These are phyloP conservation scores for Cyphomyrmex costatus DNA, from an alignment of 1,140 invertebrate species.

Conservation along the genomic window DNA sequence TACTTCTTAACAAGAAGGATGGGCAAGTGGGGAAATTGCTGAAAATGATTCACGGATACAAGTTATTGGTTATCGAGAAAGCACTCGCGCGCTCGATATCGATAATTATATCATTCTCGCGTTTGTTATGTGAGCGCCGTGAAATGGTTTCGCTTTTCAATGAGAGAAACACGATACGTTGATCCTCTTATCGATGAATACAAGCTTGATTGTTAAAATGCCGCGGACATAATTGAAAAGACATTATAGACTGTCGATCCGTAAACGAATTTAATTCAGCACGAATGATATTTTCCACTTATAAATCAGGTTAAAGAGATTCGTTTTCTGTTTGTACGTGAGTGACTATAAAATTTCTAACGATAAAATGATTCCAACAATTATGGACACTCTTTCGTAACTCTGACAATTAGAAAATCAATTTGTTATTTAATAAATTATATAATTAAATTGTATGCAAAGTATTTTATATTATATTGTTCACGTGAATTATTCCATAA, in stretches of 20 bases:
- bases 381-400: neutral
- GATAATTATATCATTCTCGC: conserved; percentile 47
- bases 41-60: conserved; percentile 30
- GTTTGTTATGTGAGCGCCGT: conserved; percentile 5
- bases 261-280: neutral
- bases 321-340: too few relatives aligned
- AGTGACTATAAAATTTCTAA: neutral
- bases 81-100: neutral
- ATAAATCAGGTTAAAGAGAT: neutral
- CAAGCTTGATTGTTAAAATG: conserved; percentile 45
- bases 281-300: conserved; percentile 8
- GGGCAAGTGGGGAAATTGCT: conserved; percentile 40
- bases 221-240: conserved; percentile 24
- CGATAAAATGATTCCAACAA: neutral
- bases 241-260: neutral
- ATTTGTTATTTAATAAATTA: neutral
- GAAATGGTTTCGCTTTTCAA: conserved; percentile 48
- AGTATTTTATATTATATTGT: neutral
- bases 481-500: neutral
- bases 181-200: conserved; percentile 35
- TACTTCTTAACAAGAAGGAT: conserved; percentile 50
- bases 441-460: neutral
- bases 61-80: conserved; percentile 48
- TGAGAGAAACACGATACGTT: neutral
- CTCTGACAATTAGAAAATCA: neutral